Evolutionary conservation across 2,113 vertebrate species (phyloP).

Genomic region (Spermophilus dauricus): DNA sequence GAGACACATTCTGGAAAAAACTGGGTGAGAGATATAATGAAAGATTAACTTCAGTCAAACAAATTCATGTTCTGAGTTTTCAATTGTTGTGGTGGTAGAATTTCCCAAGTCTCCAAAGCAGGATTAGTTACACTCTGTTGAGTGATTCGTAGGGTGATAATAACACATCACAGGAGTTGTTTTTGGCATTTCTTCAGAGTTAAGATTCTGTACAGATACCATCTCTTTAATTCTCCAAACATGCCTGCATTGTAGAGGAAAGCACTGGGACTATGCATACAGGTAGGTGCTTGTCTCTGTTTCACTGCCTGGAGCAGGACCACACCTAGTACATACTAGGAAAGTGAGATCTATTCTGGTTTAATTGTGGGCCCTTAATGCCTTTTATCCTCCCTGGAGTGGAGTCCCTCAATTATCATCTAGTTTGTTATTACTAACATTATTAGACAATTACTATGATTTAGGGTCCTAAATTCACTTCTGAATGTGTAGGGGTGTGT

Average conservation of each 20-base stretch:
- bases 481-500: background rate
- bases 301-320: constrained; percentile 30
- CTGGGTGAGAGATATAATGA: background rate
- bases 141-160: constrained; percentile 60
- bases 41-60: background rate
- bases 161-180: background rate
- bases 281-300: constrained; percentile 62
- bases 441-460: background rate
- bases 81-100: background rate
- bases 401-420: background rate
- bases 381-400: constrained; percentile 50
- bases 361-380: background rate
- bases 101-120: background rate
- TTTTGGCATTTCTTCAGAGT: constrained; percentile 53
- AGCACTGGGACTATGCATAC: background rate
- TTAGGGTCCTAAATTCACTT: background rate
- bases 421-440: constrained; percentile 47
- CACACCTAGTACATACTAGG: constrained; percentile 31
- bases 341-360: constrained; percentile 45
- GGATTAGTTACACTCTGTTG: background rate
- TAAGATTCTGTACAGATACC: constrained; percentile 43
- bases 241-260: background rate
- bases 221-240: constrained; percentile 47
- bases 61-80: constrained; percentile 25
- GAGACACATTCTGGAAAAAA: background rate